These are phyloP conservation scores for Platichthys stellatus DNA, from an alignment of 2,113 vertebrate species.

Conservation along the genomic window DNA sequence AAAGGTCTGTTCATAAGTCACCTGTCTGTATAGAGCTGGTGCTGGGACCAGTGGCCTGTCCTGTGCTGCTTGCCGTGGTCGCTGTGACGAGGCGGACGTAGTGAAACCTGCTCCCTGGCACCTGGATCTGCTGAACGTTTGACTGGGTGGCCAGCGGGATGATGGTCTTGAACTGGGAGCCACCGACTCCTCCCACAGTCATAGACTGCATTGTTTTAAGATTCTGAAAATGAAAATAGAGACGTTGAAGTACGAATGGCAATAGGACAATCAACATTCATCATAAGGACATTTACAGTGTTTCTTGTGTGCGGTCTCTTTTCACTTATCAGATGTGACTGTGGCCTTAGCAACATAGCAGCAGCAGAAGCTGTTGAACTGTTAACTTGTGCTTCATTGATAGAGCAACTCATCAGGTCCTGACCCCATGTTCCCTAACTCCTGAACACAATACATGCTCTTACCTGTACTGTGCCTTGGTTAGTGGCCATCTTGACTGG, in stretches of 20 bases:
- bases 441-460: background rate
- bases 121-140: conserved; percentile 98
- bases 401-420: background rate
- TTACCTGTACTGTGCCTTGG: conserved; percentile 84
- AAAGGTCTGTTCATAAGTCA: conserved; percentile 53
- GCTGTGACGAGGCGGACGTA: conserved; percentile 97
- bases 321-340: background rate
- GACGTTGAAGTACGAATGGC: background rate
- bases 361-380: no score
- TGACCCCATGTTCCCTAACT: background rate
- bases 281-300: background rate
- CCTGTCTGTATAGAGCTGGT: conserved; percentile 92
- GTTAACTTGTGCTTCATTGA: background rate
- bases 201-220: conserved; percentile 93
- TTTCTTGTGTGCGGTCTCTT: background rate
- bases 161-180: conserved; percentile 96
- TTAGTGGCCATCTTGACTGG: conserved; percentile 87
- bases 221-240: conserved; percentile 72
- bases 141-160: conserved; percentile 93
- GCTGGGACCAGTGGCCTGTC: conserved; percentile 85
- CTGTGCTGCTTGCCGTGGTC: conserved; percentile 87
- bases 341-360: background rate
- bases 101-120: conserved; percentile 97
- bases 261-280: background rate
- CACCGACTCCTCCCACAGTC: conserved; percentile 88